Percentiles rank a stretch among this genome's conserved stretches.
Conservation (phyloP, 2,113 vertebrate species). For the Petrocephalus zakoni region DNA sequence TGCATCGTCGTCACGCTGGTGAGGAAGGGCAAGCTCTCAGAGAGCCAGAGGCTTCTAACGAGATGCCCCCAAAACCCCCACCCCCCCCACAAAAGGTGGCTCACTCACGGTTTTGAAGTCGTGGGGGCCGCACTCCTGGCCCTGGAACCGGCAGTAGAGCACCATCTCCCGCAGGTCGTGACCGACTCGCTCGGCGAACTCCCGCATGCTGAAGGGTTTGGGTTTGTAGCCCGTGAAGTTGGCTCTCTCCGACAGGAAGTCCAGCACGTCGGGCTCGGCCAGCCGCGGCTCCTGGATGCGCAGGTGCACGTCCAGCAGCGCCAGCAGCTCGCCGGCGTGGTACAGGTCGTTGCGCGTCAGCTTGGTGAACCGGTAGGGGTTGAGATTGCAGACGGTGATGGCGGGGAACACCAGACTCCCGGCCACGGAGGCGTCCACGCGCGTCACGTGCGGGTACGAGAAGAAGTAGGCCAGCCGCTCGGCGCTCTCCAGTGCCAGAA, state of each 20-base stretch:
- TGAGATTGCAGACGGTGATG: constrained; percentile 95
- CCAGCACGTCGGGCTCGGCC: constrained; percentile 80
- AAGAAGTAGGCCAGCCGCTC: constrained; percentile 91
- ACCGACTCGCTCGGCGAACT: constrained; percentile 89
- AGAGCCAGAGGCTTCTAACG: neutral
- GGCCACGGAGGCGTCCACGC: constrained; percentile 84
- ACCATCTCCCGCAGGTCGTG: constrained; percentile 97
- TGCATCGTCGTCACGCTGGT: neutral
- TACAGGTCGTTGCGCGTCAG: constrained; percentile 94
- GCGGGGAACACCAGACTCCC: constrained; percentile 88
- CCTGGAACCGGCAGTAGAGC: constrained; percentile 95
- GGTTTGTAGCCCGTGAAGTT: constrained; percentile 92
- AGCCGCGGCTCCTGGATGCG: constrained; percentile 83
- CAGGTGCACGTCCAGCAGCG: constrained; percentile 86
- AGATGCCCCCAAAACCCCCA: neutral
- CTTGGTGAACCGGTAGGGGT: constrained; percentile 83
- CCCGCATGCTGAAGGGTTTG: constrained; percentile 91
- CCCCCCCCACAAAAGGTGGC: neutral
- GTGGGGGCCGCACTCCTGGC: constrained; percentile 79
- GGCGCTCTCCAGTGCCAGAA: constrained; percentile 82
- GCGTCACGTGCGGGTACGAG: constrained; percentile 92
- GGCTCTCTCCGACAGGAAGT: constrained; percentile 74
- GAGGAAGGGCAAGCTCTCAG: constrained; percentile 4
- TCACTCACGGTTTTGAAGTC: constrained; percentile 97
- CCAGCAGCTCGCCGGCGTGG: constrained; percentile 89